A percentile compares a stretch with the other conserved stretches of the same genome.
Conservation (phyloP, 1,140 invertebrate genomes). For the Ceratosolen fusciceps region DNA sequence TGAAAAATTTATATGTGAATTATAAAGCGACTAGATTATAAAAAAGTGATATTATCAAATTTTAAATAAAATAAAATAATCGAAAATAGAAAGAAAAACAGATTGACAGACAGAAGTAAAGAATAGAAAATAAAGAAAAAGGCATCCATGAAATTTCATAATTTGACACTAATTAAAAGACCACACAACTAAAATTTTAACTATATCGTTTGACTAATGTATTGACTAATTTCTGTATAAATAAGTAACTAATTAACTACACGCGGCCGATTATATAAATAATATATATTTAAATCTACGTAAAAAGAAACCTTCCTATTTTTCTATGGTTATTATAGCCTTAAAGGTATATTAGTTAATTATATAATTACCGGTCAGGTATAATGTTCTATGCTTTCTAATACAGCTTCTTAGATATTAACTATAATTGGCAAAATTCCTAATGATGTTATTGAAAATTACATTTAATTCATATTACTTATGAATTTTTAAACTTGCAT, state of each 20-base stretch:
- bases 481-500: too few relatives aligned
- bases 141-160: slow-evolving; percentile 77
- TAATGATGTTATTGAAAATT: slow-evolving; percentile 33
- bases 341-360: slow-evolving; percentile 68
- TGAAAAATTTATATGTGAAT: slow-evolving; percentile 40
- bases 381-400: slow-evolving; percentile 68
- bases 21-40: slow-evolving; percentile 51
- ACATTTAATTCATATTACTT: too few relatives aligned
- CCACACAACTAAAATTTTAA: slow-evolving; percentile 71
- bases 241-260: slow-evolving; percentile 68
- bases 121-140: slow-evolving; percentile 60
- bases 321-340: slow-evolving; percentile 70
- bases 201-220: slow-evolving; percentile 69
- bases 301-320: slow-evolving; percentile 70
- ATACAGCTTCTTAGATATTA: slow-evolving; percentile 68
- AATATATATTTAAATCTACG: slow-evolving; percentile 68
- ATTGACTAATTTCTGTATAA: slow-evolving; percentile 63
- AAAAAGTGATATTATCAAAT: slow-evolving; percentile 43
- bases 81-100: slow-evolving; percentile 23
- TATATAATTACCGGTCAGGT: slow-evolving; percentile 63
- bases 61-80: slow-evolving; percentile 10
- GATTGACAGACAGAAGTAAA: slow-evolving; percentile 52
- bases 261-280: slow-evolving; percentile 59
- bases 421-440: slow-evolving; percentile 64
- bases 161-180: slow-evolving; percentile 72